These are phyloP conservation scores for Drosophila tristis DNA, from an alignment of 1,140 invertebrate species.

Conservation along the genomic window DNA sequence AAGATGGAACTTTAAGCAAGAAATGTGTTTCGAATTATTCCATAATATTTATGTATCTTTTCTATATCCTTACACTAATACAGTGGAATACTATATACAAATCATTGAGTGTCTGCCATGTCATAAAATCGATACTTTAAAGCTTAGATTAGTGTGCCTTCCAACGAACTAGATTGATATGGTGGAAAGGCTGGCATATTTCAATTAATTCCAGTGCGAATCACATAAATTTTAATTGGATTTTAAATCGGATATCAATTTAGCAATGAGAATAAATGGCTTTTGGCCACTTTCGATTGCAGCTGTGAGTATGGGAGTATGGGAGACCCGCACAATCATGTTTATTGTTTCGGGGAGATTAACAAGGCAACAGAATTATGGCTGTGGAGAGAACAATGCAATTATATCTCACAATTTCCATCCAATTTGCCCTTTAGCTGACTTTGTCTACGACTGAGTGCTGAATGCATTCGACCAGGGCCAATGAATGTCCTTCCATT, in stretches of 20 bases:
- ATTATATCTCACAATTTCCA: constrained; percentile 60
- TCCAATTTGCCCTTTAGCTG: constrained; percentile 57
- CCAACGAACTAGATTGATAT: too few species aligned
- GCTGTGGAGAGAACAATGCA: constrained; percentile 42
- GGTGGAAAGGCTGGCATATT: too few species aligned
- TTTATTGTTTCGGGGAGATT: constrained; percentile 48
- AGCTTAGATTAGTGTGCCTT: too few species aligned
- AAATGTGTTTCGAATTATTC: too few species aligned
- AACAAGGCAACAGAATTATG: constrained; percentile 21
- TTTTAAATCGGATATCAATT: constrained; percentile 41
- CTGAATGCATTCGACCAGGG: constrained; percentile 29
- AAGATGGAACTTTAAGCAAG: too few species aligned
- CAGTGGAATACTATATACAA: too few species aligned
- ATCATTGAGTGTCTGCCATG: too few species aligned
- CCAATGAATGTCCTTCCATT: constrained; percentile 52
- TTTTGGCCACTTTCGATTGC: constrained; percentile 20
- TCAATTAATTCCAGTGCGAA: too few species aligned
- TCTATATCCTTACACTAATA: too few species aligned
- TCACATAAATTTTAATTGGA: constrained; percentile 14
- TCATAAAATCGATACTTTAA: too few species aligned
- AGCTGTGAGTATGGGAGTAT: constrained; percentile 7
- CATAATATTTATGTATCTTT: too few species aligned
- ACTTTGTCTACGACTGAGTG: constrained; percentile 20
- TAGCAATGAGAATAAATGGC: constrained; percentile 43
- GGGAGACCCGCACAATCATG: constrained; percentile 10